Base-by-base conservation (phyloP, 2,113 vertebrate species). In the Aspiorhynchus laticeps region DNA sequence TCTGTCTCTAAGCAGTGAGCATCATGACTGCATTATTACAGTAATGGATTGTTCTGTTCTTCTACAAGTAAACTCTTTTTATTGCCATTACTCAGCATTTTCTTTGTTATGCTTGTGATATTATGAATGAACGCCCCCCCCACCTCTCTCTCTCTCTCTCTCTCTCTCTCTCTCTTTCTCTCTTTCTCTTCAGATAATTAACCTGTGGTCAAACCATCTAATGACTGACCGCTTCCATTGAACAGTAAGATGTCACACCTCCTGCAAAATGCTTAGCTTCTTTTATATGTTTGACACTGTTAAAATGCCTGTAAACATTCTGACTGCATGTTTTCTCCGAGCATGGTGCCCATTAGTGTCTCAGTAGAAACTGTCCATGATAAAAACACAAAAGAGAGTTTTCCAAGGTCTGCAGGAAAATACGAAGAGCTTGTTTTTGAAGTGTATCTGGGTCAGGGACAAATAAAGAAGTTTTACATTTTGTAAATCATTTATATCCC, bases 271-370 rank as follows among this genome's bases (percentile, higher is more conserved):
- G 28, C 53, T 53, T 53, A 2, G 76, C 9, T 78, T 78, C 46
- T 53, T 78, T 78, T 33, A 78, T 73, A 6, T 73, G 69, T 73
- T 12, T 73, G 19, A 41, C 69, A 41, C 69, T 73, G 21, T 73
- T 41, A 41, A 41, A 38, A 73, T 76, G 11, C 74, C 11, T 76
- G 24, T 48, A 76, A 48, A 76, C 41, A 76, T 46, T 43, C 73
- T 24, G 41, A 46, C 41, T 26, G 73, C 38, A 28, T 76, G 74
- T 26, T 76, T 48, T 76, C 38, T 43, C 74, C 14, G 11, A 76
- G 74, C 7, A 14, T 48, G 41, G 11, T 15, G 74, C 41, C 7
- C 38, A 48, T 48, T 76, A 76, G 41, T 46, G 38, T 43, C 24
- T 73, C 33, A 41, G 2, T 12, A 73, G 69, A 41, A 73, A 41